Conservation (phyloP, 2,888 invertebrate species). For the Augochlorella aurata region DNA sequence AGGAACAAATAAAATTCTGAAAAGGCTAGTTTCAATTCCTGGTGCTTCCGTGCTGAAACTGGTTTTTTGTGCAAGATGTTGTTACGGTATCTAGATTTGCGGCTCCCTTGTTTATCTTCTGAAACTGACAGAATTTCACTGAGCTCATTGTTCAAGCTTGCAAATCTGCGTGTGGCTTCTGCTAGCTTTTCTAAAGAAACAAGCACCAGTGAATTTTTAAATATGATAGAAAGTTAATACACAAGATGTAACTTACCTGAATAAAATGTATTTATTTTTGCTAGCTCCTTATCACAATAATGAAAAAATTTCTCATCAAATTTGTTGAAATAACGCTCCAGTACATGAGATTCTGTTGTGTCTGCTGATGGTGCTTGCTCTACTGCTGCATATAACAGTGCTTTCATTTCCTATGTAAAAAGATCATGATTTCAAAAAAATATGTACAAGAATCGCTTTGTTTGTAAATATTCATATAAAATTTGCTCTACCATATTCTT, state of each 20-base stretch:
- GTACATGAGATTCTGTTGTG: slow-evolving; percentile 87
- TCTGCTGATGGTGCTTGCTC: slow-evolving; percentile 91
- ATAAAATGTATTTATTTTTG: slow-evolving; percentile 94
- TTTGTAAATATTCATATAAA: background rate
- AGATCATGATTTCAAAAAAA: background rate
- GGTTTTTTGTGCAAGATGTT: slow-evolving; percentile 74
- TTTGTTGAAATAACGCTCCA: slow-evolving; percentile 89
- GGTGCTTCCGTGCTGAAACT: slow-evolving; percentile 87
- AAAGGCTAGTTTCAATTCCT: slow-evolving; percentile 93
- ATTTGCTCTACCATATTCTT: background rate
- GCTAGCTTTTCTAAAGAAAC: slow-evolving; percentile 89
- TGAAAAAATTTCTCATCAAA: slow-evolving; percentile 94
- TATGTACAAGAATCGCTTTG: background rate
- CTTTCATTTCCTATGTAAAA: slow-evolving; percentile 89
- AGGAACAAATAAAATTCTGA: slow-evolving; percentile 94
- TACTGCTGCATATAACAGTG: slow-evolving; percentile 90
- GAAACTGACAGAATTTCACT: slow-evolving; percentile 83
- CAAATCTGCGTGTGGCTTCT: slow-evolving; percentile 92
- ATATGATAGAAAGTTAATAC: background rate
- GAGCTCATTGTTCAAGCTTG: slow-evolving; percentile 88
- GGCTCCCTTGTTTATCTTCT: slow-evolving; percentile 69
- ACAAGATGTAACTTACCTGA: slow-evolving; percentile 82
- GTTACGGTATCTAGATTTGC: slow-evolving; percentile 61
- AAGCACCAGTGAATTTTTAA: background rate
- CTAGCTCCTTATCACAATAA: slow-evolving; percentile 92